Base-by-base conservation (phyloP, 1,140 invertebrate species). In the Agrypnia vestita region DNA sequence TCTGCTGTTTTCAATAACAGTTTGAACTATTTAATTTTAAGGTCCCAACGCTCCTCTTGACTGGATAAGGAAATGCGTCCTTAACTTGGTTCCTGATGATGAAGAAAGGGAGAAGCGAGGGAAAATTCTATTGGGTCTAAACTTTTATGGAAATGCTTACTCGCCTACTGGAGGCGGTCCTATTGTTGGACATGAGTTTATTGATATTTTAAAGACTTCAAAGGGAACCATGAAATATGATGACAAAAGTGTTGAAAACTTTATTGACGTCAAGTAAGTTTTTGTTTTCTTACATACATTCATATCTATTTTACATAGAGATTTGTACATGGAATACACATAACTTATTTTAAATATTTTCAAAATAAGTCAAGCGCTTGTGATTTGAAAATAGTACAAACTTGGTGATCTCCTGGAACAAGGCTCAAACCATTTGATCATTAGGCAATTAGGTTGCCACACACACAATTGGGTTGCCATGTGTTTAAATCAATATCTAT, bases 91-190 rank as follows among this genome's bases (percentile, higher is more conserved):
- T 19, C 92, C 94, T 7, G 88, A 91, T 77, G 91, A 92, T 56
- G 88, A 89, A 9, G 86, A 87, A 61, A 86, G 90, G 77, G 87
- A 89, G 17, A 92, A 93, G 82, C 89, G 95, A 71, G 84, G 88
- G 7, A 96, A 98, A 90, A 95, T 98, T 71, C 89, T 98, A 44
- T 86, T 98, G 76, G 97, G 97, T 7, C 85, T 98, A 1, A 99
- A 98, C 89, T 97, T 98, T 88, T 99, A 98, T 90, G 97, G 97
- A 8, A 95, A 97, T 86, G 94, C 96, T 84, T 98, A 95, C 85
- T 94, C 93, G 0, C 90, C 93, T 0, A 92, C 93, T 82, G 95
- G 94, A 17, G 94, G 94, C 44, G 93, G 93, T 7, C 92, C 96
- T 1, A 94, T 98, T 83, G 86, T 97, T 17, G 95, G 93, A 10